phyloP scores from a whole-genome alignment of 2,113 vertebrate species.

The chimpanzee (Pan troglodytes) region DNA sequence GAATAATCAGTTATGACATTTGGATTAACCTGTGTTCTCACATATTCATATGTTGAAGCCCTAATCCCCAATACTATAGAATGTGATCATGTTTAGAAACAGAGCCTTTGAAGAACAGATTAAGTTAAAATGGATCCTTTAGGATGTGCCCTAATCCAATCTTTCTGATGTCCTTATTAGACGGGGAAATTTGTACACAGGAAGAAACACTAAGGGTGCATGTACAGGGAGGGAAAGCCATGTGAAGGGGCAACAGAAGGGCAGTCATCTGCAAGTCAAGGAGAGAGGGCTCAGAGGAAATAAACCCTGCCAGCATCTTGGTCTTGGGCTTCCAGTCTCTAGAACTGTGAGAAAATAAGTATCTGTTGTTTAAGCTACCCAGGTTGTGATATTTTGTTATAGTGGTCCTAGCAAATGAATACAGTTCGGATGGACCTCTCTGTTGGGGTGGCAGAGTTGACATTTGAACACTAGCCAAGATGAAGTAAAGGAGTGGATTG shows the following conservation, averaged over 20 bases:
- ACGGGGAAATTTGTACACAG: not conserved
- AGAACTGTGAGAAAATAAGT: not conserved
- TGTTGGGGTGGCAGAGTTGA: not conserved
- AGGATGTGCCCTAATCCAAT: not conserved
- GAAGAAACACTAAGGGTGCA: not conserved
- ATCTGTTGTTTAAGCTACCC: not conserved
- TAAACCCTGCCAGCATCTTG: not conserved
- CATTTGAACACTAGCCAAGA: not conserved
- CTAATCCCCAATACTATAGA: not conserved
- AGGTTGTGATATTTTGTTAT: not conserved
- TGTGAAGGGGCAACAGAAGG: not conserved
- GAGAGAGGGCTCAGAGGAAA: not conserved
- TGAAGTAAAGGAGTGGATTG: not conserved
- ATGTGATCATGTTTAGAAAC: not conserved
- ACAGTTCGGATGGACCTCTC: not conserved
- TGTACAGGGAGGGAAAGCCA: not conserved
- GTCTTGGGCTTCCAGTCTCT: not conserved
- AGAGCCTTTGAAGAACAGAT: not conserved
- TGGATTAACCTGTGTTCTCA: not conserved
- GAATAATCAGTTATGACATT: not conserved
- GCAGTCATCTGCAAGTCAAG: not conserved
- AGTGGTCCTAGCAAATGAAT: not conserved
- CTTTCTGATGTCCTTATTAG: not conserved
- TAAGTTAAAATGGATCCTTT: not conserved
- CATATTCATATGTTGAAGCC: not conserved